Base-by-base conservation (phyloP, 2,113 vertebrate genomes). In the Hyaena hyaena region DNA sequence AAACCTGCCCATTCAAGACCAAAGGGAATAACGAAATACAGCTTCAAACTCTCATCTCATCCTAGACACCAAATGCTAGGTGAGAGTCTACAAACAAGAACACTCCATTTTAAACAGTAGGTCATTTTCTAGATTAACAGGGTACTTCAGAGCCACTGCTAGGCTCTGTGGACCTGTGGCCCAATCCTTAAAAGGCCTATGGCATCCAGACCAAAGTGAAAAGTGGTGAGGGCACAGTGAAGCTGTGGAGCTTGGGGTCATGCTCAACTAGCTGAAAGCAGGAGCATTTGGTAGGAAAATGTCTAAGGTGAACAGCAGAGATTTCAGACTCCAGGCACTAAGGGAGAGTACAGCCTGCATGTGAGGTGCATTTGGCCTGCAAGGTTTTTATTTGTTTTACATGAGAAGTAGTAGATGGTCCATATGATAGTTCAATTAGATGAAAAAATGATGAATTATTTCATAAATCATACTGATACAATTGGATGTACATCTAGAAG, bases 251-350 rank as follows among this genome's bases (percentile, higher is more conserved):
- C 24, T 82, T 53, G 3, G 35, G 7, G 24, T 4, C 8, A 15
- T 1, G 10, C 35, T 80, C 21, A n/a, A 24, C 5, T 10, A 50
- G 23, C 53, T 33, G 76, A 19, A 74, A 76, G 43, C 1, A n/a
- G 6, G 15, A 66, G 26, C 10, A 2, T 50, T 58, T 31, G 43
- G 61, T 10, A 53, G 17, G 5, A 12, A 35, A 9, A 48, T 12
- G 31, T n/a, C 7, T 1, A 11, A 8, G 14, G 19, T 19, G 17
- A 28, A 11, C 2, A n/a, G 21, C 15, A 68, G 55, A 84, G 61
- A 80, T 1, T n/a, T 10, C 17, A 77, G 48, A 26, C 63, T 10
- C 0, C 14, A 35, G 10, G 31, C 1, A 1, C 5, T 23, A 4
- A 6, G 5, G 9, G 3, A 50, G n/a, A 31, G 28, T 43, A 14